Percentiles rank a stretch among this genome's conserved stretches.
These are phyloP conservation scores for Beaufortia kweichowensis DNA, from an alignment of 2,113 vertebrate genomes.

Conservation along the genomic window DNA sequence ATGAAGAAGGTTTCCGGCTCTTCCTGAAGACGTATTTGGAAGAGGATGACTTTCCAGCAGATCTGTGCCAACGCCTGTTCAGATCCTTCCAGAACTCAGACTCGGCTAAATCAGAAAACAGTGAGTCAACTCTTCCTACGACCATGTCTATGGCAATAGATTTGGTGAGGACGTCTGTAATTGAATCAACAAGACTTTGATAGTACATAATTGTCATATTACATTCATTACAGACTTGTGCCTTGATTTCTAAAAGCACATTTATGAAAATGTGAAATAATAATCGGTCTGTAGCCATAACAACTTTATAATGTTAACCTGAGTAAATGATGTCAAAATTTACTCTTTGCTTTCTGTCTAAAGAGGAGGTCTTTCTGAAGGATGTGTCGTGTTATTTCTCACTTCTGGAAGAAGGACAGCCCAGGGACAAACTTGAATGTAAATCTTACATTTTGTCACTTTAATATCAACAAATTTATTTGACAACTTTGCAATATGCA, in stretches of 20 bases:
- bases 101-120: constrained; percentile 48
- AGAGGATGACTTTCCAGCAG: constrained; percentile 74
- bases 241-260: no score
- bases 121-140: constrained; percentile 51
- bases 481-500: no score
- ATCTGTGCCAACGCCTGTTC: constrained; percentile 82
- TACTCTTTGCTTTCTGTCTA: neutral
- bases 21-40: constrained; percentile 89
- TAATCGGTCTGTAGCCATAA: no score
- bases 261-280: no score
- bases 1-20: constrained; percentile 77
- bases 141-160: neutral
- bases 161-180: neutral
- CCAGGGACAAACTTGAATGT: constrained; percentile 90
- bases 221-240: no score
- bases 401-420: constrained; percentile 87
- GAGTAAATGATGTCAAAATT: neutral
- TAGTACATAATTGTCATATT: neutral
- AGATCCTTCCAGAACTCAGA: constrained; percentile 79
- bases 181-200: neutral
- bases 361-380: constrained; percentile 78
- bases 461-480: neutral
- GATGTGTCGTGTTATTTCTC: constrained; percentile 93
- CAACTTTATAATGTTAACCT: no score
- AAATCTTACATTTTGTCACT: constrained; percentile 57